phyloP scores from a whole-genome alignment of 2,888 invertebrate species.

The Athetis lepigone region DNA sequence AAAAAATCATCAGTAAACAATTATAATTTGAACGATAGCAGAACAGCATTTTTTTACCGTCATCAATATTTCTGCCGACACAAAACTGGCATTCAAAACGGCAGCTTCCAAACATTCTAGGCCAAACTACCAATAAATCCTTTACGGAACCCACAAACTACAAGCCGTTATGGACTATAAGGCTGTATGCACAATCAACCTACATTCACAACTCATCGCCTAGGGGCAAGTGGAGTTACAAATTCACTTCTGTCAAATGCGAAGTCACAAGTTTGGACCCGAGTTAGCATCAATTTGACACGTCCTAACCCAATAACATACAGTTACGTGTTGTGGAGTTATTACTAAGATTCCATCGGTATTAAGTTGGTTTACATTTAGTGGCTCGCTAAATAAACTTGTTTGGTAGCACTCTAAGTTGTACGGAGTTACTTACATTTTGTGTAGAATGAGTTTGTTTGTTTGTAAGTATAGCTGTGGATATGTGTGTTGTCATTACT shows the following conservation, averaged over 20 bases:
- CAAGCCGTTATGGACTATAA: conserved; percentile 45
- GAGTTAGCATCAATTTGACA: conserved; percentile 78
- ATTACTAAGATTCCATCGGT: conserved; percentile 63
- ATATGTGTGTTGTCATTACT: background rate
- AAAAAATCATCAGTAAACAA: too few relatives aligned
- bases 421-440: background rate
- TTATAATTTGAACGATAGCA: too few relatives aligned
- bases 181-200: conserved; percentile 80
- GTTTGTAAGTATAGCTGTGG: background rate
- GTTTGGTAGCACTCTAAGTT: conserved; percentile 8
- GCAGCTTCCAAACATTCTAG: too few relatives aligned
- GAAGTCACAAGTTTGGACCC: conserved; percentile 73
- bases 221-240: conserved; percentile 75
- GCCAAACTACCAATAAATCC: conserved; percentile 20
- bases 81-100: too few relatives aligned
- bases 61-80: too few relatives aligned
- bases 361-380: conserved; percentile 48
- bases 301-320: conserved; percentile 78
- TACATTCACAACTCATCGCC: conserved; percentile 79
- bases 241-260: conserved; percentile 76
- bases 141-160: conserved; percentile 55
- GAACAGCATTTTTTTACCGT: too few relatives aligned
- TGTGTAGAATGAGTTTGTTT: conserved; percentile 5
- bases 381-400: conserved; percentile 52
- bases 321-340: conserved; percentile 61